Base-by-base conservation (phyloP, 2,113 vertebrate species). In the Chunga burmeisteri region DNA sequence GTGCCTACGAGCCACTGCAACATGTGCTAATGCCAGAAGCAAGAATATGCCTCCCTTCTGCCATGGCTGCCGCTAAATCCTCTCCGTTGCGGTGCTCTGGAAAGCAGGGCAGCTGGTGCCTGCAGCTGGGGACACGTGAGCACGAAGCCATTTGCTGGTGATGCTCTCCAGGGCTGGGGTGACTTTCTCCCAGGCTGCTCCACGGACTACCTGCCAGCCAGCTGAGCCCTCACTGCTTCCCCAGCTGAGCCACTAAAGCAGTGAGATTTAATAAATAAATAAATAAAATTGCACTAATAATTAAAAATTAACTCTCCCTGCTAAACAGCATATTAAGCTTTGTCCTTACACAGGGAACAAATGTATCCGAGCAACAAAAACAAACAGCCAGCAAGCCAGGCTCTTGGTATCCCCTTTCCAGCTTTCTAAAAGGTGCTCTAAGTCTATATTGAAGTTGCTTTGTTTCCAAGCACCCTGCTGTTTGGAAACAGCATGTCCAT, bases 21-120 rank as follows among this genome's bases (percentile, higher is more conserved):
- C 38, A 40, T 0, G 0, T 13, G 12, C 25, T 34, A 1, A 38
- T 21, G 56, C 32, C 27, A 32, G 59, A 50, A 62, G 29, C 27
- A 62, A 40, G 74, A 34, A 22, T 5, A 2, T 26, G 67, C 42
- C 71, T 73, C 46, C 75, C 49, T 80, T 81, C 58, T 86, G 46
- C 58, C 17, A 4, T 3, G 32, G 81, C 66, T 63, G 36, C 2
- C 3, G 40, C 62, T 71, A 92, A 66, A 94, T 73, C 63, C 61
- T 49, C 80, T 59, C 49, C 0, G 0, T n/a, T 2, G 9, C 1
- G 0, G 50, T n/a, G 47, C 63, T 34, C 62, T 85, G 70, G 58
- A 79, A 90, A 94, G 88, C 85, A 90, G 94, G 92, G 36, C 92
- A 94, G 85, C 70, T 38, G 14, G 55, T 2, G 67, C 86, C 91